A percentile compares a stretch with the other conserved stretches of the same genome.
These are phyloP conservation scores for Eurytoma californica DNA, from an alignment of 2,888 invertebrate genomes.

Conservation along the genomic window DNA sequence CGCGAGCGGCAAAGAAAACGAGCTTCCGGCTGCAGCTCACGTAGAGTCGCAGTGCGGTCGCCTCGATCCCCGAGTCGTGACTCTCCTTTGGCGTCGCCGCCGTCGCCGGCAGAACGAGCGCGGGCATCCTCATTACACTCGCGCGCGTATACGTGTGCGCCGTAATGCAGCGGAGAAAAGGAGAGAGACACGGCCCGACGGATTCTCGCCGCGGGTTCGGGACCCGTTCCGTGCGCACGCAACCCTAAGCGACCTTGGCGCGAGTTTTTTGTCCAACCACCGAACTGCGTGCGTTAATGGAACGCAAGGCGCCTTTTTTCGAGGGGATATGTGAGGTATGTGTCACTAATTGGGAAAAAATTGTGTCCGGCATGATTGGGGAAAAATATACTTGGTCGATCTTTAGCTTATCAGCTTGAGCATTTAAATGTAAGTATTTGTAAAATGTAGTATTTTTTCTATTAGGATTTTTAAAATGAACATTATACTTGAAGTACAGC, in stretches of 20 bases:
- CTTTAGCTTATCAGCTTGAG: too few species aligned
- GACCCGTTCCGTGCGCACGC: slow-evolving; percentile 19
- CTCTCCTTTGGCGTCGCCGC: slow-evolving; percentile 61
- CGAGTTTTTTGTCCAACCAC: slow-evolving; percentile 1
- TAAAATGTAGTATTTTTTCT: too few species aligned
- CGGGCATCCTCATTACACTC: slow-evolving; percentile 67
- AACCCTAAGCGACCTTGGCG: slow-evolving; percentile 36
- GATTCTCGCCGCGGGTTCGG: slow-evolving; percentile 28
- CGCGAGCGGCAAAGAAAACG: slow-evolving; percentile 34
- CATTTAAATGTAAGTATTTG: background rate
- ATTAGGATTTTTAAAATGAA: too few species aligned
- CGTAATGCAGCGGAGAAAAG: background rate
- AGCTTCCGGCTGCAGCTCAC: slow-evolving; percentile 35
- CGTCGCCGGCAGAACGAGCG: slow-evolving; percentile 66
- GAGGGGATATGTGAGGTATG: too few species aligned
- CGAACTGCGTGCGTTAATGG: background rate
- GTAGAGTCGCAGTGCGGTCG: slow-evolving; percentile 36
- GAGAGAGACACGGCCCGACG: slow-evolving; percentile 9
- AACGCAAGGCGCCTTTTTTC: too few species aligned
- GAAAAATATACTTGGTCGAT: too few species aligned
- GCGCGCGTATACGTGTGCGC: background rate
- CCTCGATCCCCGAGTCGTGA: slow-evolving; percentile 64
- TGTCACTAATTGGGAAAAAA: too few species aligned
- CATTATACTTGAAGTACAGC: too few species aligned
- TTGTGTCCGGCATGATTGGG: too few species aligned